phyloP scores from a whole-genome alignment of 2,797 vertebrate species.

The Gastrophryne carolinensis region DNA sequence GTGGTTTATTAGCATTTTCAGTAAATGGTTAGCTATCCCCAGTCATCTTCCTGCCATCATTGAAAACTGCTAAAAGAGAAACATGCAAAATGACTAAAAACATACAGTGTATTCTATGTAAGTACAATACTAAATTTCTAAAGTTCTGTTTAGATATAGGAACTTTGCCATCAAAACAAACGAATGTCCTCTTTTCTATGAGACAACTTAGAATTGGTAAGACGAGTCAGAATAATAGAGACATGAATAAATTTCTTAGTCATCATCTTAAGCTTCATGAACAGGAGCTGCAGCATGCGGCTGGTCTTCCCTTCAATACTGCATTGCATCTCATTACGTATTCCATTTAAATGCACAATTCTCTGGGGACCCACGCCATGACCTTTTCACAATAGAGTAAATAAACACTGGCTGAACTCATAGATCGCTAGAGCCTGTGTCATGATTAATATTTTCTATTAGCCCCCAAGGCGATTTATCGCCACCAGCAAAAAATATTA shows the following conservation, averaged over 20 bases:
- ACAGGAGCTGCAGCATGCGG: neutral
- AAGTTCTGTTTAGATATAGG: too few species aligned
- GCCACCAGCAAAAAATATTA: neutral
- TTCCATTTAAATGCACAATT: constrained; percentile 38
- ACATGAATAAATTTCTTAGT: neutral
- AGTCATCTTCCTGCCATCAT: too few species aligned
- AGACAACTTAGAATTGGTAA: too few species aligned
- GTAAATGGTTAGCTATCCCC: too few species aligned
- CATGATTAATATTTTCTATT: neutral
- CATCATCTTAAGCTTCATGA: neutral
- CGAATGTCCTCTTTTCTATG: too few species aligned
- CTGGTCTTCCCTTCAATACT: neutral
- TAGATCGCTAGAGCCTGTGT: neutral
- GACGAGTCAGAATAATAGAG: too few species aligned
- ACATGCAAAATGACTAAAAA: too few species aligned
- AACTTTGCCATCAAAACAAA: too few species aligned
- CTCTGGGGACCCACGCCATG: neutral
- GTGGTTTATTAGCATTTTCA: too few species aligned
- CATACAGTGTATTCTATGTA: too few species aligned
- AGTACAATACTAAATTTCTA: too few species aligned
- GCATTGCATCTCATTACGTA: constrained; percentile 35
- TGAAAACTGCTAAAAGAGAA: too few species aligned
- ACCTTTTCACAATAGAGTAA: constrained; percentile 31
- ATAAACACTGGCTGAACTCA: constrained; percentile 13
- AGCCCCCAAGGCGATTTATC: neutral